Evolutionary conservation across 2,888 invertebrate species (phyloP).

Genomic region (Dyspetes luteomarginatus): DNA sequence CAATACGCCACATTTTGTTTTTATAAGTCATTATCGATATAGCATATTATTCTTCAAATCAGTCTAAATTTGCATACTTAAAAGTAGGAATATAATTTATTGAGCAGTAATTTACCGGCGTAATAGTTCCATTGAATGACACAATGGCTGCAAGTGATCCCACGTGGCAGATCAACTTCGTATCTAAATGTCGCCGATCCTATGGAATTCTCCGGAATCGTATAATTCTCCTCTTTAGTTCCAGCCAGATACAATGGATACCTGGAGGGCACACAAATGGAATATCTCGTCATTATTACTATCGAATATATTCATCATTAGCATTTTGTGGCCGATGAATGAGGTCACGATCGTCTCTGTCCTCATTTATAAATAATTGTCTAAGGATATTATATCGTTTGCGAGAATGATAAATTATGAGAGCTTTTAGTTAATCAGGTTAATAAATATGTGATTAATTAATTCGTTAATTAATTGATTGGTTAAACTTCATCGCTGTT

Average conservation of each 20-base stretch:
- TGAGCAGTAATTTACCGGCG: slow-evolving; percentile 85
- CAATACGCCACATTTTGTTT: too few species aligned
- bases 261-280: slow-evolving; percentile 84
- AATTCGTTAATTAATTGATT: background rate
- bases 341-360: slow-evolving; percentile 16
- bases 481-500: background rate
- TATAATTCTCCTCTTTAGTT: slow-evolving; percentile 88
- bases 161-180: slow-evolving; percentile 91
- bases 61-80: background rate
- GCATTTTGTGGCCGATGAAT: too few species aligned
- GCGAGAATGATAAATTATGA: too few species aligned
- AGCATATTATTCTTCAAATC: background rate
- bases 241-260: slow-evolving; percentile 90
- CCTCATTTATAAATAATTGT: background rate
- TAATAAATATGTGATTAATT: background rate
- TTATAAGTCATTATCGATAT: too few species aligned
- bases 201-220: slow-evolving; percentile 89
- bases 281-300: too few species aligned
- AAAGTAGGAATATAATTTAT: background rate
- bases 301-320: too few species aligned
- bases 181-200: slow-evolving; percentile 88
- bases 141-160: slow-evolving; percentile 94
- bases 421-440: too few species aligned
- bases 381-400: too few species aligned
- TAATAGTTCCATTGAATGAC: slow-evolving; percentile 97